Evolutionary conservation across 1,140 invertebrate species (phyloP).

Genomic region (Sinonovacula constricta): DNA sequence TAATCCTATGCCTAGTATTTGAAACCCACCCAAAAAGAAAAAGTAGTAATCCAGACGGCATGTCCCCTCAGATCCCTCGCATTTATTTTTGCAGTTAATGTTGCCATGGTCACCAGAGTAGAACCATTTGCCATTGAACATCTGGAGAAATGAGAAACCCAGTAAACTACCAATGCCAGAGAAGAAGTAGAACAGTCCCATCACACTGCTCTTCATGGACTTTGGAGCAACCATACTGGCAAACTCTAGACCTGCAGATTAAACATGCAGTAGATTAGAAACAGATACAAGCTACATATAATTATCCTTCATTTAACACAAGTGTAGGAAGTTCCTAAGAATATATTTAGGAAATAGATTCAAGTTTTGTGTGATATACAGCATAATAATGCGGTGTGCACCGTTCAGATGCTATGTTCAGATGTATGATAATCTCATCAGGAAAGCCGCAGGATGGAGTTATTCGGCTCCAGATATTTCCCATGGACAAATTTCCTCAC

Average conservation of each 20-base stretch:
- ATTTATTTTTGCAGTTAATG: constrained; percentile 76
- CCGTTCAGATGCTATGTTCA: no score
- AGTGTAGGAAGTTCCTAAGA: no score
- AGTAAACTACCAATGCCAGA: constrained; percentile 80
- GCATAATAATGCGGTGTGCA: no score
- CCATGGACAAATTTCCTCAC: no score
- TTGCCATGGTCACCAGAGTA: constrained; percentile 72
- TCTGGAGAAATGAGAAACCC: constrained; percentile 75
- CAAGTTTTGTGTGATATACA: no score
- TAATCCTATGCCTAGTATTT: constrained; percentile 73
- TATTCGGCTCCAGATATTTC: no score
- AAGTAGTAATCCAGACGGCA: constrained; percentile 81
- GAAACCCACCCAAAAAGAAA: constrained; percentile 79
- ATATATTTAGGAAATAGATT: no score
- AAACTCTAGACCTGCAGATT: constrained; percentile 81
- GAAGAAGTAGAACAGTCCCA: constrained; percentile 80
- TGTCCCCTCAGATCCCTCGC: constrained; percentile 23
- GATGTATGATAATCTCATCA: no score
- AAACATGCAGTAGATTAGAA: no score
- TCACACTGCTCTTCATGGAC: constrained; percentile 81
- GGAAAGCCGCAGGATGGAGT: no score
- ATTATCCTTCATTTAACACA: no score
- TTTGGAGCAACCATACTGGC: constrained; percentile 80
- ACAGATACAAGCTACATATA: no score
- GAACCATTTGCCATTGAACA: constrained; percentile 75